Evolutionary conservation across 2,113 vertebrate genomes (phyloP).

Genomic region (Montifringilla adamsi): DNA sequence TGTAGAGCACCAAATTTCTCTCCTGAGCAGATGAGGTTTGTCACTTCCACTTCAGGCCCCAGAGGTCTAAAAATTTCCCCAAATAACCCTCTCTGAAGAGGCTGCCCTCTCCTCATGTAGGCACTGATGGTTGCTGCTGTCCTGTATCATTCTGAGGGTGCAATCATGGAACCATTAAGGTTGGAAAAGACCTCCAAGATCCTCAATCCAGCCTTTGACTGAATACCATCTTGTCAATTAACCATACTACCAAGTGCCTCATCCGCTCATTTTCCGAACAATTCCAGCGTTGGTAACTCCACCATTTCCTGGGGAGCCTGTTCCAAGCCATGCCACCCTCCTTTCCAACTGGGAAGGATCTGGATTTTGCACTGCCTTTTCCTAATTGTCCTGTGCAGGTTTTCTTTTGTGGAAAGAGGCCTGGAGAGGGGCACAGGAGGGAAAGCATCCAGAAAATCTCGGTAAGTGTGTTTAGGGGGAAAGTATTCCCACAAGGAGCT

Average conservation of each 20-base stretch:
- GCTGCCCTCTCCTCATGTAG: background rate
- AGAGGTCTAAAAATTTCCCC: background rate
- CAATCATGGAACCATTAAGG: background rate
- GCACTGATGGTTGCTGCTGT: background rate
- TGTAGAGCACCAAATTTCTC: background rate
- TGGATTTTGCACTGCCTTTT: background rate
- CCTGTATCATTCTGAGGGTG: background rate
- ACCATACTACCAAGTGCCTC: no score
- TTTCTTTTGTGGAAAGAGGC: background rate
- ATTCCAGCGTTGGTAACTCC: background rate
- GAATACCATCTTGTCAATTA: background rate
- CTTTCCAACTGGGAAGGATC: accelerated
- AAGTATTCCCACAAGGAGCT: slow-evolving; percentile 49
- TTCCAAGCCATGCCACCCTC: background rate
- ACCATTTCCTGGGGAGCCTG: background rate
- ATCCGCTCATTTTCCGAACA: background rate
- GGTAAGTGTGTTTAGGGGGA: background rate
- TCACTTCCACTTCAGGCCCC: background rate
- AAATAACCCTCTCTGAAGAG: background rate
- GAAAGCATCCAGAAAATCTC: background rate
- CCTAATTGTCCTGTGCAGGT: background rate
- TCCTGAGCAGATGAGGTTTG: background rate
- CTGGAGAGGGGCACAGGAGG: background rate
- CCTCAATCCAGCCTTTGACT: background rate
- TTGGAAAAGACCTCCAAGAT: background rate